Conservation (phyloP, 2,888 invertebrate genomes). For the Watsonalla binaria region DNA sequence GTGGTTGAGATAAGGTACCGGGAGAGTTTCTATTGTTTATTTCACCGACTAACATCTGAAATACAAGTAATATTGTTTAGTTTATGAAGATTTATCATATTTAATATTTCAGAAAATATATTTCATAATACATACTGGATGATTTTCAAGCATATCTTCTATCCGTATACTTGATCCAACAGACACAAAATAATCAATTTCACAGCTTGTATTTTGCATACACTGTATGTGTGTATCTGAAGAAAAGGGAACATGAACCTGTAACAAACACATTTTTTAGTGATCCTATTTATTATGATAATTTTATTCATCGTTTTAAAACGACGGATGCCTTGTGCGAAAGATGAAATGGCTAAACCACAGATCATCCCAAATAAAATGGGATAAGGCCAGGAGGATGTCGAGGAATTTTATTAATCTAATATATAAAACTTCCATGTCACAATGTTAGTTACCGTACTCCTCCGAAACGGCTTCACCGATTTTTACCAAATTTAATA, state of each 20-base stretch:
- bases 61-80: slow-evolving; percentile 12
- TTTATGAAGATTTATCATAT: neutral
- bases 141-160: slow-evolving; percentile 74
- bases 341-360: no score
- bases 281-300: no score
- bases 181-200: slow-evolving; percentile 89
- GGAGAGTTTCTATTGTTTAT: slow-evolving; percentile 65
- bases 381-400: no score
- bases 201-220: slow-evolving; percentile 84
- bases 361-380: no score
- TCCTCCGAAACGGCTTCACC: no score
- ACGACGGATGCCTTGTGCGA: no score
- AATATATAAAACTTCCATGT: no score
- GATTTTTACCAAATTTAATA: no score
- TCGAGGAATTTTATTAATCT: no score
- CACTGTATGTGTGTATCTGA: slow-evolving; percentile 85
- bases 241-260: slow-evolving; percentile 84
- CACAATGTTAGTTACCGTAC: no score
- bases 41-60: slow-evolving; percentile 68
- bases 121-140: slow-evolving; percentile 50
- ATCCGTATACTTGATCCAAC: slow-evolving; percentile 79
- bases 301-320: no score
- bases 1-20: slow-evolving; percentile 53
- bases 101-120: neutral
- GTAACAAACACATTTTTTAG: slow-evolving; percentile 25